Evolutionary conservation across 2,797 vertebrate genomes (phyloP), one percentile per base, ranked within the genome.

Genomic region (Ptychobarbus kaznakovi): DNA sequence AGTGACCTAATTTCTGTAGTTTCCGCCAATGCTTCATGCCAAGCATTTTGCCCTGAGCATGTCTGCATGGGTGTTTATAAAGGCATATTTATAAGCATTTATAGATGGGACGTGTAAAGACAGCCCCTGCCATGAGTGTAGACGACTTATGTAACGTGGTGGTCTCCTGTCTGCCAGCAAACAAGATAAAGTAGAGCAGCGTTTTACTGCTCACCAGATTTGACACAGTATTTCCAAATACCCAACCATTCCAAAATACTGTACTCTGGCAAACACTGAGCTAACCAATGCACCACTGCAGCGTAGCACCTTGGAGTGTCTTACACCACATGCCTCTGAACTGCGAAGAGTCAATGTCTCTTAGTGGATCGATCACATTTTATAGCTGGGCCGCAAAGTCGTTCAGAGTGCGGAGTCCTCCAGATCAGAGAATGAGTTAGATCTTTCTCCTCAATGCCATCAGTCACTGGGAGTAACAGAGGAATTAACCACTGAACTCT

Each of bases 71-170:
- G 18, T 22, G 25, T 58, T 75, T 44, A 25, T 25, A 53, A 42
- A 81, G 3, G 18, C 9, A 32, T 13, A 56, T 70, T 65, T 58
- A 38, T n/a, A 44, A 56, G 42, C 44, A 74, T 69, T 83, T 86
- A 82, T 25, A n/a, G 63, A 49, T 22, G 18, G 49, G 77, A 79
- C 25, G 22, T 66, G 66, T 58, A 92, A 89, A 90, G 83, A 91
- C 89, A 75, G 68, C 3, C 56, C 86, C 85, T 91, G 90, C 92
- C 90, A 93, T 92, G 92, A 92, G 91, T 90, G 92, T 90, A 94
- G 93, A 95, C 91, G 90, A 86, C 91, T 95, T 95, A 94, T 88
- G 92, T 94, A 95, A 95, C 85, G 58, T 22, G 58, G 82, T 53
- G 46, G 46, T 77, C 35, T 72, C 51, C 35, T 25, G 80, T 51